Conservation (phyloP, 2,797 vertebrate genomes). For the Catharus ustulatus region DNA sequence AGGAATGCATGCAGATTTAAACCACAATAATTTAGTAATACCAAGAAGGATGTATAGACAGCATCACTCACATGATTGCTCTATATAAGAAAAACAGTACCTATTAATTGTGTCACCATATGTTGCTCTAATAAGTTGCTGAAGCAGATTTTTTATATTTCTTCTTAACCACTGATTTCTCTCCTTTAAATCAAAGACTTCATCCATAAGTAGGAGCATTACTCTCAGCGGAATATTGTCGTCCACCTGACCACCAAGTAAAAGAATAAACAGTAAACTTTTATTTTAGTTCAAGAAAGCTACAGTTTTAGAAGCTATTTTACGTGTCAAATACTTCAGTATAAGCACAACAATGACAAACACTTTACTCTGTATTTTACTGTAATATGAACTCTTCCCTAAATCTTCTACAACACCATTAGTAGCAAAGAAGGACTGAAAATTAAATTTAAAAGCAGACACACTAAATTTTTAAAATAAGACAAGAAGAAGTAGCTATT, state of each 20-base stretch:
- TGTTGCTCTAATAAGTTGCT: conserved; percentile 94
- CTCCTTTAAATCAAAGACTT: conserved; percentile 97
- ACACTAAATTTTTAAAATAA: neutral
- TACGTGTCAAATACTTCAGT: neutral
- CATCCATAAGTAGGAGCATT: conserved; percentile 98
- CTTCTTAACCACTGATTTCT: conserved; percentile 97
- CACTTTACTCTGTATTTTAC: neutral
- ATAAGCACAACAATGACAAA: neutral
- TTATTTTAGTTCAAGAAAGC: neutral
- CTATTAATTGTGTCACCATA: conserved; percentile 97
- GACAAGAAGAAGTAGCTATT: neutral
- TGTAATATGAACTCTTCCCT: neutral
- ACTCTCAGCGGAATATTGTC: conserved; percentile 96
- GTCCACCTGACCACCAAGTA: conserved; percentile 85
- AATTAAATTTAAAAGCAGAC: neutral
- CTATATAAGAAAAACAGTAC: conserved; percentile 68
- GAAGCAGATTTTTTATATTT: conserved; percentile 98
- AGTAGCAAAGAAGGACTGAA: neutral
- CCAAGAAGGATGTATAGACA: neutral
- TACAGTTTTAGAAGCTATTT: neutral
- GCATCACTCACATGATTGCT: neutral
- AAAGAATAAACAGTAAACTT: neutral
- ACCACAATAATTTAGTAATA: neutral
- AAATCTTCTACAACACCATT: neutral
- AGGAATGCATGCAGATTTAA: neutral